Evolutionary conservation across 2,113 vertebrate genomes (phyloP), one percentile per base, ranked within the genome.

Genomic region (Leptobrachium ailaonicum): DNA sequence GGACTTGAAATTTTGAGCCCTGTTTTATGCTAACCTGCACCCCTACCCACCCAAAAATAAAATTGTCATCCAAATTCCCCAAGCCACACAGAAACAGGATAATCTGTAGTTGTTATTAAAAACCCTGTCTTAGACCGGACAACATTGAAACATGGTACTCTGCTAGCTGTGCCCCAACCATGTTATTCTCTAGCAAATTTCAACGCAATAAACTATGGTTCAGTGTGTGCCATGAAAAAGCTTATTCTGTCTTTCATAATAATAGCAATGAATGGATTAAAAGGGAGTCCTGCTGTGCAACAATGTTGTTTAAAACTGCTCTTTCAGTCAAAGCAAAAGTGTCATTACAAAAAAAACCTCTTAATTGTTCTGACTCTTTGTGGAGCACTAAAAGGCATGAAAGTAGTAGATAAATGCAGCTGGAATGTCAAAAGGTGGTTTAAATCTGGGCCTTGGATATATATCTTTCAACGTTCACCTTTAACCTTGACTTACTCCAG

Each of bases 11-110:
- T n/a, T n/a, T n/a, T n/a, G n/a, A n/a, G n/a, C n/a, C n/a, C n/a
- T n/a, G n/a, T 20, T 66, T 20, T 68, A 41, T 68, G 20, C 20
- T 32, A 32, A 32, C 20, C 20, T 32, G 20, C 20, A 32, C 20
- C 20, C 20, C 20, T 32, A 32, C 20, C 20, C 44, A 11, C 41
- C 77, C 20, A 80, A 73, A 74, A 80, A 74, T 50, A 68, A 73
- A 67, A 66, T 73, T 83, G 80, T 66, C 40, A 66, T 83, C 74
- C 83, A 82, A 75, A 20, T 32, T 47, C 71, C 62, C 50, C 43
- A 63, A 2, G 14, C 42, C 84, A 77, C 79, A n/a, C 0, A 56
- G 80, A 86, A 83, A 56, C 0, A 8, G 41, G 71, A 64, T 20
- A 53, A 87, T 84, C 1, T 82, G 58, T 41, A 68, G 78, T 45